Conservation (phyloP, 2,113 vertebrate species). For the Cinclus mexicanus region DNA sequence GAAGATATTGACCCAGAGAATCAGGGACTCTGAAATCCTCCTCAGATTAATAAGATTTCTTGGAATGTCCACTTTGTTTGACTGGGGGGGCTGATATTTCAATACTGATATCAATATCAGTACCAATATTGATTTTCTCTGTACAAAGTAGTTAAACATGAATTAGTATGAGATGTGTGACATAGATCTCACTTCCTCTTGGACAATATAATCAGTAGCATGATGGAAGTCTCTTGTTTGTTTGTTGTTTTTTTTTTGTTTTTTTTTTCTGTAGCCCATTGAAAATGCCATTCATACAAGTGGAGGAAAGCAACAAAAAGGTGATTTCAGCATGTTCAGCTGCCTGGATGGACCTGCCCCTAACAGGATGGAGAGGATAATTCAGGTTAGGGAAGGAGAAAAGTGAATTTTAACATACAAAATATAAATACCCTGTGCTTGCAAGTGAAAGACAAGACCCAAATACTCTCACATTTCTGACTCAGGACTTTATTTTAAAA, state of each 20-base stretch:
- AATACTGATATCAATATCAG: not conserved
- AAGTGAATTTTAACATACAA: not conserved
- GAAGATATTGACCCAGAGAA: not conserved
- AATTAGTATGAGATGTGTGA: not conserved
- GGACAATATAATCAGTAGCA: not conserved
- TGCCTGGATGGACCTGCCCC: not conserved
- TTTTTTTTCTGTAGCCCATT: not conserved
- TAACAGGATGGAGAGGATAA: not conserved
- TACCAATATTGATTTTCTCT: not conserved
- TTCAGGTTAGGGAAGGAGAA: not conserved
- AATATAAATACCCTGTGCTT: not conserved
- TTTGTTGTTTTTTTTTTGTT: not conserved
- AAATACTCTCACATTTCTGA: not conserved
- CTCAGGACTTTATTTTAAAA: not conserved
- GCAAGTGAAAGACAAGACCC: not conserved
- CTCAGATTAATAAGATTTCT: not conserved
- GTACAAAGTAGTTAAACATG: not conserved
- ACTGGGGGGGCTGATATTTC: not conserved
- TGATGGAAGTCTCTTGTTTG: not conserved
- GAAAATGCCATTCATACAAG: not conserved
- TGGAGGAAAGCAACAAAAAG: not conserved
- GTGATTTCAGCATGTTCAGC: rapidly evolving
- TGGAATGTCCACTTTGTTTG: not conserved
- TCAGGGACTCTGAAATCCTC: not conserved
- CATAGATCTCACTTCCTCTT: not conserved